Evolutionary conservation across 2,888 invertebrate genomes (phyloP).

Genomic region (Ennomos erosarius): DNA sequence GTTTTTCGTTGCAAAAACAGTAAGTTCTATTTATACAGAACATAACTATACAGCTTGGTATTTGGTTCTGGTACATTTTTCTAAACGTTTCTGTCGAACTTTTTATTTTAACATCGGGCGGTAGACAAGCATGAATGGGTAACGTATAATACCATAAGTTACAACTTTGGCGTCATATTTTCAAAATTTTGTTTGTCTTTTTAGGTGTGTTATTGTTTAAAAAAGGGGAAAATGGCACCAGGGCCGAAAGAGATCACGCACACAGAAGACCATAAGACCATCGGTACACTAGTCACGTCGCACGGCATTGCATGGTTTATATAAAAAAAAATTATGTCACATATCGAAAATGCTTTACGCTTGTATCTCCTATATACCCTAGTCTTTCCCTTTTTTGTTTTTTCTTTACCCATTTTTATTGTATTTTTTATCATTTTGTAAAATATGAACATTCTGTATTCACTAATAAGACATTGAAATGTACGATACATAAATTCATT

Average conservation of each 20-base stretch:
- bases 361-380: constrained; percentile 46
- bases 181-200: constrained; percentile 56
- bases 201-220: constrained; percentile 70
- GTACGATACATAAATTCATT: constrained; percentile 24
- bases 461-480: constrained; percentile 21
- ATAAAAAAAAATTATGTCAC: constrained; percentile 17
- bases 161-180: constrained; percentile 20
- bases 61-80: constrained; percentile 82
- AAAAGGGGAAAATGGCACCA: constrained; percentile 76
- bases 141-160: constrained; percentile 34
- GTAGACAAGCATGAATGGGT: constrained; percentile 46
- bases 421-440: constrained; percentile 34
- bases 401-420: constrained; percentile 22
- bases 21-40: constrained; percentile 3
- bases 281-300: constrained; percentile 64
- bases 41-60: constrained; percentile 40
- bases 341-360: constrained; percentile 51
- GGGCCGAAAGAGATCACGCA: constrained; percentile 82
- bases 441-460: constrained; percentile 30
- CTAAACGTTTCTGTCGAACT: constrained; percentile 42
- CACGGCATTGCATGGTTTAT: constrained; percentile 68
- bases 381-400: constrained; percentile 20
- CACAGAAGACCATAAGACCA: constrained; percentile 53
- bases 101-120: constrained; percentile 39
- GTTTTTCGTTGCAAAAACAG: too few species aligned